Evolutionary conservation across 2,888 invertebrate species (phyloP).

Genomic region (Cataglyphis cursor): DNA sequence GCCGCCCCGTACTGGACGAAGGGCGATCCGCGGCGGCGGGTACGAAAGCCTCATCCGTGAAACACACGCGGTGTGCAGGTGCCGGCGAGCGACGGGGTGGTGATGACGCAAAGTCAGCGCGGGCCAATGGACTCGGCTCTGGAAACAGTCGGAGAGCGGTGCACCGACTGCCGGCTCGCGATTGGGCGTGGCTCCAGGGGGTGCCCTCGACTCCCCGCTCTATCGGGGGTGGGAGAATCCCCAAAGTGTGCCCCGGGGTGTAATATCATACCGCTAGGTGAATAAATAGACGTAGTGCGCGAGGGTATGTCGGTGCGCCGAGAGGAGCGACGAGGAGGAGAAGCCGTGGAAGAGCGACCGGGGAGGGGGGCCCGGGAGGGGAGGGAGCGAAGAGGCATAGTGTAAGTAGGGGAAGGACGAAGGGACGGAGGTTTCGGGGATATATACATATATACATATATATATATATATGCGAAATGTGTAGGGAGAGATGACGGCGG

Average conservation of each 20-base stretch:
- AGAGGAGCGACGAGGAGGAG: slow-evolving; percentile 43
- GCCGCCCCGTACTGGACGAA: slow-evolving; percentile 62
- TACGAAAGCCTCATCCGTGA: slow-evolving; percentile 69
- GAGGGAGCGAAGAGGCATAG: slow-evolving; percentile 23
- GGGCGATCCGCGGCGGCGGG: slow-evolving; percentile 64
- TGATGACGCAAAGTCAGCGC: slow-evolving; percentile 84
- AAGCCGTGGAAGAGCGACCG: slow-evolving; percentile 8
- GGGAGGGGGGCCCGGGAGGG: neutral
- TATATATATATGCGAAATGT: slow-evolving; percentile 15
- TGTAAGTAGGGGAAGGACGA: slow-evolving; percentile 63
- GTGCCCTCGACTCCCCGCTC: slow-evolving; percentile 53
- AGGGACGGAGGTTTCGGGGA: slow-evolving; percentile 44
- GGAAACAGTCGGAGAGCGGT: slow-evolving; percentile 68
- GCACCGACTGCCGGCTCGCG: slow-evolving; percentile 79
- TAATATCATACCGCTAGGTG: slow-evolving; percentile 86
- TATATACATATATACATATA: neutral
- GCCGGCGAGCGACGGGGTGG: slow-evolving; percentile 76
- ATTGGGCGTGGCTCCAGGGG: slow-evolving; percentile 83
- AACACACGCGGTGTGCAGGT: slow-evolving; percentile 73
- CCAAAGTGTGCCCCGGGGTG: slow-evolving; percentile 84
- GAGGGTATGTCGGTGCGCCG: slow-evolving; percentile 66
- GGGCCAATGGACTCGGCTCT: slow-evolving; percentile 85
- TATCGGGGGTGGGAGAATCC: slow-evolving; percentile 68
- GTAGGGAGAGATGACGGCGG: slow-evolving; percentile 53
- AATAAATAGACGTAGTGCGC: slow-evolving; percentile 85